Evolutionary conservation across 2,888 invertebrate species (phyloP).

Genomic region (Agrochola circellaris): DNA sequence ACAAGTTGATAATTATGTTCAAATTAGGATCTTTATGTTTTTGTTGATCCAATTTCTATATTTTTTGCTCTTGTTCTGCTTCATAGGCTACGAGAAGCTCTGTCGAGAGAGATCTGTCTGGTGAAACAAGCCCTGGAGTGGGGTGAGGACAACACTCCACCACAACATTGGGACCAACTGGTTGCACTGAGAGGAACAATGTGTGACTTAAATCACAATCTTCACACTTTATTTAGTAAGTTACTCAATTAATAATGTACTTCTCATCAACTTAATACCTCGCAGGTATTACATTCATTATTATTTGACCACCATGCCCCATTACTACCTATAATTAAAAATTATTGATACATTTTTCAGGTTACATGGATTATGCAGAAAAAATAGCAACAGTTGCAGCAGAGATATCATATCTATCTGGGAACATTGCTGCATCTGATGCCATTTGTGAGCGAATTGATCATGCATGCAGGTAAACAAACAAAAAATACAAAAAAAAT

Average conservation of each 20-base stretch:
- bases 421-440: conserved; percentile 89
- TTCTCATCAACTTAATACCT: neutral
- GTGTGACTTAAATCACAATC: conserved; percentile 86
- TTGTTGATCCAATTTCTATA: neutral
- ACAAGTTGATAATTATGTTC: neutral
- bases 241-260: neutral
- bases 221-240: conserved; percentile 84
- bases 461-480: conserved; percentile 84
- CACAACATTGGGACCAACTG: conserved; percentile 88
- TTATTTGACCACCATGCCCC: neutral
- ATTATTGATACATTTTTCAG: conserved; percentile 64
- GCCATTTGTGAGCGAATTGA: conserved; percentile 89
- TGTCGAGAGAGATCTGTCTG: conserved; percentile 85
- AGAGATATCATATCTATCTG: conserved; percentile 89
- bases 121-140: conserved; percentile 87
- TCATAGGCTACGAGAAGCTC: conserved; percentile 82
- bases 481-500: conserved; percentile 65
- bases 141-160: conserved; percentile 87
- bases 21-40: neutral
- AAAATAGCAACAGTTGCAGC: conserved; percentile 89
- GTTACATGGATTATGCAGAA: conserved; percentile 91
- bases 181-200: conserved; percentile 84
- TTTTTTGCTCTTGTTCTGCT: neutral
- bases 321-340: neutral
- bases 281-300: neutral